These are phyloP conservation scores for Aspidapion aeneum DNA, from an alignment of 2,888 invertebrate genomes.

Conservation along the genomic window DNA sequence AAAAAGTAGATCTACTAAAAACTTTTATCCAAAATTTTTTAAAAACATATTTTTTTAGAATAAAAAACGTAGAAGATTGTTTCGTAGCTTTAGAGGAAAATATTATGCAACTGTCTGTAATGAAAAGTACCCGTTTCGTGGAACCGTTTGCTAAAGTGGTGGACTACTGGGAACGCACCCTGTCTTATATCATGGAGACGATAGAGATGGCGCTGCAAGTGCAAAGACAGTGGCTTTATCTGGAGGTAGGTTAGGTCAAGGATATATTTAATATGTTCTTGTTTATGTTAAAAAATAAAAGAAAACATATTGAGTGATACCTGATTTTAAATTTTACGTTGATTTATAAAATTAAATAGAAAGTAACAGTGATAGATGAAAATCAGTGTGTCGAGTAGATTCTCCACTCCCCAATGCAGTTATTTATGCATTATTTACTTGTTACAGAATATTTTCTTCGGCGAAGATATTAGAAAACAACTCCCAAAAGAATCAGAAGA, in stretches of 20 bases:
- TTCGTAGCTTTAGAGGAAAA: constrained; percentile 80
- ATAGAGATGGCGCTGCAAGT: constrained; percentile 77
- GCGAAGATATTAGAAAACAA: constrained; percentile 84
- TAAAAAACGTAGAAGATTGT: constrained; percentile 76
- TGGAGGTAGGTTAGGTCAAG: too few species aligned
- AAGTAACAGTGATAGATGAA: too few species aligned
- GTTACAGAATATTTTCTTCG: constrained; percentile 72
- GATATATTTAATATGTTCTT: too few species aligned
- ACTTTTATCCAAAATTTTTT: too few species aligned
- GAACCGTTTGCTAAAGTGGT: constrained; percentile 82
- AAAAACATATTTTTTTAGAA: too few species aligned
- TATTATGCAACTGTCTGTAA: constrained; percentile 76
- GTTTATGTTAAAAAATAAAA: too few species aligned
- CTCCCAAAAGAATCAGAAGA: constrained; percentile 71
- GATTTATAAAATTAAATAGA: too few species aligned
- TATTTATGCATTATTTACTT: not conserved
- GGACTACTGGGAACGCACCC: constrained; percentile 81
- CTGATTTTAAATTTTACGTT: too few species aligned
- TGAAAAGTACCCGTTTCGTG: constrained; percentile 85
- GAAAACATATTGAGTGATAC: too few species aligned
- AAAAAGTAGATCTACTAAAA: too few species aligned
- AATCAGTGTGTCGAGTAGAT: too few species aligned
- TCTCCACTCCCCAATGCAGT: not conserved
- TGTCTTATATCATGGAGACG: constrained; percentile 78
- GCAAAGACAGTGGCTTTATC: constrained; percentile 81